Percentiles rank a stretch among this genome's conserved stretches.
phyloP scores from a whole-genome alignment of 2,888 invertebrate genomes.

The Epistrophe eligans region DNA sequence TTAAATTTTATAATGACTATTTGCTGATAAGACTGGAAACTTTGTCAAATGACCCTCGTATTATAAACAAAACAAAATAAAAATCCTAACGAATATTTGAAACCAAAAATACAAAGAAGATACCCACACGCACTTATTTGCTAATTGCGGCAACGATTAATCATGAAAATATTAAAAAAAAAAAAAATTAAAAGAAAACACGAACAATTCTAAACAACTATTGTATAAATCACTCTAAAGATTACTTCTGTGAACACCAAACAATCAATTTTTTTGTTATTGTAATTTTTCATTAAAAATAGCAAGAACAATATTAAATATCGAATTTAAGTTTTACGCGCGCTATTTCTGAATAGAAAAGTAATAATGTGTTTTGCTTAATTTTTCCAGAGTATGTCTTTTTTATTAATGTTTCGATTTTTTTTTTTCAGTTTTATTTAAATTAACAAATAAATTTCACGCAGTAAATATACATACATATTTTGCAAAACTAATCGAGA shows the following conservation, averaged over 20 bases:
- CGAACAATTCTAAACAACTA: constrained; percentile 38
- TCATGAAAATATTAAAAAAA: constrained; percentile 28
- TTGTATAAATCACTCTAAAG: constrained; percentile 61
- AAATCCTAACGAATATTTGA: constrained; percentile 69
- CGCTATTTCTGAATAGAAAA: background rate
- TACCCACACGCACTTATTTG: constrained; percentile 71
- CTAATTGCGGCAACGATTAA: constrained; percentile 52
- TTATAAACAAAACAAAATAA: constrained; percentile 13
- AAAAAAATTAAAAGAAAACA: constrained; percentile 16
- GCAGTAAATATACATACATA: constrained; percentile 36
- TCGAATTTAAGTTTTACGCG: constrained; percentile 43
- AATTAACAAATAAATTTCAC: constrained; percentile 13
- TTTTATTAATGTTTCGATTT: no score
- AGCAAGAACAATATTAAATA: background rate
- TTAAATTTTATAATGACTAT: background rate
- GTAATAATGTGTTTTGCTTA: no score
- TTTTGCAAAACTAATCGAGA: constrained; percentile 59
- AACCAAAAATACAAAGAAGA: constrained; percentile 67
- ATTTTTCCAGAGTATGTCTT: no score
- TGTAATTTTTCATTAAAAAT: constrained; percentile 40
- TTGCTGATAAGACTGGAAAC: background rate
- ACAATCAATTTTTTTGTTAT: constrained; percentile 53
- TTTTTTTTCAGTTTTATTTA: constrained; percentile 37
- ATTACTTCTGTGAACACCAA: constrained; percentile 65
- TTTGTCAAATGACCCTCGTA: background rate